Evolutionary conservation across 1,140 invertebrate species (phyloP), one percentile per base, ranked within the genome.

Genomic region (Hermetia illucens): DNA sequence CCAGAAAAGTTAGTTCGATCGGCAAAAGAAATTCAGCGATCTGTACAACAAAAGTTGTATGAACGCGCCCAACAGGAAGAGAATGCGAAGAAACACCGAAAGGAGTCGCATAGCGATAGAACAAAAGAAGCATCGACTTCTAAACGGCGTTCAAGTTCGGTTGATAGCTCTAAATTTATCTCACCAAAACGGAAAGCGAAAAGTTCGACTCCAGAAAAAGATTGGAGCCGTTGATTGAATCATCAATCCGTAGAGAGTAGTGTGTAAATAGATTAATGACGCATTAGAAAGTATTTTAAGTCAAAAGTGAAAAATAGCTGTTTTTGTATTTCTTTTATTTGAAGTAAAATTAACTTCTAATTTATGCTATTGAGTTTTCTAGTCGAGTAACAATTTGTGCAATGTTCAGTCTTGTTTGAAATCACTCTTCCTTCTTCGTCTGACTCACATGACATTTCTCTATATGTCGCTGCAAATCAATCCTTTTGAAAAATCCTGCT

Each of bases 11-110:
- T 59, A 16, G 52, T 58, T 13, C 45, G 40, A 2, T 58, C 53
- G 0, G 57, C 57, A 0, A 55, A 60, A 22, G 43, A 55, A 35
- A 60, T 60, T 21, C 53, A 60, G 39, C 47, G 51, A 1, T 50
- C 50, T 13, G 49, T 60, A 9, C 56, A 57, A 10, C 50, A 56
- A 35, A 47, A 49, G 17, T 52, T 55, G 3, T 52, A 58, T 36
- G 53, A 57, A 37, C 50, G 50, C 5, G 49, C 58, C 46, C 48
- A 53, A 1, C 45, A 50, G 17, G 57, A 60, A 37, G 47, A 58
- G 30, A 50, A 49, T 1, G 51, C 53, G 21, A 6, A 24, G 43
- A 46, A 13, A 53, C 34, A 39, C 36, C 39, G 8, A 34, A 45
- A 30, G 39, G 33, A 32, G 33, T 32, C 16, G 5, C 6, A 32